Conservation (phyloP, 1,140 invertebrate genomes). For the roundworm (Caenorhabditis elegans) region DNA sequence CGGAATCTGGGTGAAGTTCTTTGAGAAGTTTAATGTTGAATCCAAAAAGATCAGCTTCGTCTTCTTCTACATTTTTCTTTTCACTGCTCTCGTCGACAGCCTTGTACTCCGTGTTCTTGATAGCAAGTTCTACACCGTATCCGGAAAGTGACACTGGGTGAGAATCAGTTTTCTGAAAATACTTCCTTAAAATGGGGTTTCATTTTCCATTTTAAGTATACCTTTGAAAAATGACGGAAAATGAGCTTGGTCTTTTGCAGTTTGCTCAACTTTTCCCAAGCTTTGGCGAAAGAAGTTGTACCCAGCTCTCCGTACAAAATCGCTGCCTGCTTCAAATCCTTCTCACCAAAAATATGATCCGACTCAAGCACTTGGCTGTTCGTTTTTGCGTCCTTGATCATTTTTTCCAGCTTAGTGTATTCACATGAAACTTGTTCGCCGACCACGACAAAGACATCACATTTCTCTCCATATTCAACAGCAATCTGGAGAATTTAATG, state of each 20-base stretch:
- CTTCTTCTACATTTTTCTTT: slow-evolving; percentile 47
- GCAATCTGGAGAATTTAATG: slow-evolving; percentile 5
- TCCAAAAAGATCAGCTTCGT: slow-evolving; percentile 58
- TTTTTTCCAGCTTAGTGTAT: not conserved
- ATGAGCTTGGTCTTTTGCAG: slow-evolving; percentile 42
- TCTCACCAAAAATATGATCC: not conserved
- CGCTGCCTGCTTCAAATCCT: not conserved
- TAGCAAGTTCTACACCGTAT: slow-evolving; percentile 95
- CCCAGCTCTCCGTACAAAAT: slow-evolving; percentile 55
- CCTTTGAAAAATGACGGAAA: slow-evolving; percentile 53
- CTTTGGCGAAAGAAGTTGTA: slow-evolving; percentile 42
- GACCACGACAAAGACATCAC: not conserved
- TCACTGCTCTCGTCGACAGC: slow-evolving; percentile 40
- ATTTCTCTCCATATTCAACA: not conserved
- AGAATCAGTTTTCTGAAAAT: slow-evolving; percentile 43
- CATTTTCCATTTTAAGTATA: not conserved
- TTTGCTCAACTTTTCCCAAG: slow-evolving; percentile 41
- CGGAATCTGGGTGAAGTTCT: slow-evolving; percentile 67
- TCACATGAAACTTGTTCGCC: slow-evolving; percentile 27
- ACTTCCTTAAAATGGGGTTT: too few relatives aligned
- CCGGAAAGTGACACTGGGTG: slow-evolving; percentile 81
- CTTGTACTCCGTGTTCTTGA: slow-evolving; percentile 99
- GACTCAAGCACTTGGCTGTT: not conserved
- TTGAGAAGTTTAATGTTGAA: slow-evolving; percentile 62
- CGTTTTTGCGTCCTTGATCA: not conserved